Evolutionary conservation across 2,113 vertebrate genomes (phyloP).

Genomic region (Halcyon senegalensis): DNA sequence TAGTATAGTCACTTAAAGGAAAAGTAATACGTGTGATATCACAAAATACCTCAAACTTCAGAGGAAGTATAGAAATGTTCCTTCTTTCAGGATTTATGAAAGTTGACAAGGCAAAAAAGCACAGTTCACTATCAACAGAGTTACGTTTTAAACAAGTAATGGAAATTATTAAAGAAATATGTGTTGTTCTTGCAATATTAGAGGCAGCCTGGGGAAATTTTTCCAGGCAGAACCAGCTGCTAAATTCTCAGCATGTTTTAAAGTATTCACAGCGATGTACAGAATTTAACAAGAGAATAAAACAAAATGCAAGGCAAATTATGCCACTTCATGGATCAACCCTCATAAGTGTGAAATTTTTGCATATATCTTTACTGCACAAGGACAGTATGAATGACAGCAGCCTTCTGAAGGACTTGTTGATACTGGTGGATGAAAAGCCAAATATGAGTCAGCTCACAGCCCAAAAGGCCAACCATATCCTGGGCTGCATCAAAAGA

Average conservation of each 20-base stretch:
- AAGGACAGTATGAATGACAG: background rate
- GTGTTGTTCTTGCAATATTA: background rate
- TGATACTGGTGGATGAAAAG: no score
- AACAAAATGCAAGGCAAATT: background rate
- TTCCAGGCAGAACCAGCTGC: background rate
- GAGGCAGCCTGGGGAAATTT: background rate
- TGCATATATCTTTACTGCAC: background rate
- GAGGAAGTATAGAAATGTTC: background rate
- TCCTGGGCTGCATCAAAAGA: background rate
- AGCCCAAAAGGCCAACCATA: no score
- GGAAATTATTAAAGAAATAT: background rate
- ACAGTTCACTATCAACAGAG: background rate
- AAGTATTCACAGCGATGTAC: background rate
- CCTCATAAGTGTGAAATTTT: background rate
- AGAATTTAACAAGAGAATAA: background rate
- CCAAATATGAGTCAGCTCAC: no score
- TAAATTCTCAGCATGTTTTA: background rate
- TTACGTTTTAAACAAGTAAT: background rate
- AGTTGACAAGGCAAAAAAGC: background rate
- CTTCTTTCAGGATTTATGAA: background rate
- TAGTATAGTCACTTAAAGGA: background rate
- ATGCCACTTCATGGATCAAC: background rate
- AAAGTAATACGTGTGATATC: background rate
- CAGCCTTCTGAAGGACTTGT: no score
- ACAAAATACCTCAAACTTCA: background rate